These are phyloP conservation scores for Electrophaes corylata DNA, from an alignment of 2,888 invertebrate species.

Conservation along the genomic window DNA sequence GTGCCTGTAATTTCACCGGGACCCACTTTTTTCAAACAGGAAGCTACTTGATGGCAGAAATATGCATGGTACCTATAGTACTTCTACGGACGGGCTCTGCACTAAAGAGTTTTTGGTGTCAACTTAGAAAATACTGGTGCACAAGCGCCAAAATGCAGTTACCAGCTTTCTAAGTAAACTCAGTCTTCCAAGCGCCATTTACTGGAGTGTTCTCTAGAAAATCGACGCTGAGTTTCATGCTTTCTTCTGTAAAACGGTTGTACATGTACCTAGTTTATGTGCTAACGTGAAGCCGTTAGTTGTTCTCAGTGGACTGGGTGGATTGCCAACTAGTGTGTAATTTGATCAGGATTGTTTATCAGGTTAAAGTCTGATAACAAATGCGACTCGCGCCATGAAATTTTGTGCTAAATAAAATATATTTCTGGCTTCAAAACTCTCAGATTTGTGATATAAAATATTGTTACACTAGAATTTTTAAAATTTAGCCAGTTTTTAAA, in stretches of 20 bases:
- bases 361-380: not conserved
- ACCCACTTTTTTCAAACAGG: no score
- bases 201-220: conserved; percentile 40
- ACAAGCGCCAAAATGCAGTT: not conserved
- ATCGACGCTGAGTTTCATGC: conserved; percentile 34
- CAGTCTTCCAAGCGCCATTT: conserved; percentile 37
- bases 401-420: no score
- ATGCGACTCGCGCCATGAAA: no score
- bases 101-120: no score
- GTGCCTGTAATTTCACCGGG: no score
- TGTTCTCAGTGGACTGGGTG: not conserved
- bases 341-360: not conserved
- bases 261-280: not conserved
- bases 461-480: no score
- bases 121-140: not conserved
- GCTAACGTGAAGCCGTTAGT: not conserved
- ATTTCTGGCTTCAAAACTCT: no score
- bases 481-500: no score
- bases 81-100: no score
- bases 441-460: no score
- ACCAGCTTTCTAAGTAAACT: not conserved
- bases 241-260: conserved; percentile 12
- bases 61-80: no score
- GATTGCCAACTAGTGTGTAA: not conserved
- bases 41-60: no score